Evolutionary conservation across 2,113 vertebrate species (phyloP).

Genomic region (Marcusenius ussheri): DNA sequence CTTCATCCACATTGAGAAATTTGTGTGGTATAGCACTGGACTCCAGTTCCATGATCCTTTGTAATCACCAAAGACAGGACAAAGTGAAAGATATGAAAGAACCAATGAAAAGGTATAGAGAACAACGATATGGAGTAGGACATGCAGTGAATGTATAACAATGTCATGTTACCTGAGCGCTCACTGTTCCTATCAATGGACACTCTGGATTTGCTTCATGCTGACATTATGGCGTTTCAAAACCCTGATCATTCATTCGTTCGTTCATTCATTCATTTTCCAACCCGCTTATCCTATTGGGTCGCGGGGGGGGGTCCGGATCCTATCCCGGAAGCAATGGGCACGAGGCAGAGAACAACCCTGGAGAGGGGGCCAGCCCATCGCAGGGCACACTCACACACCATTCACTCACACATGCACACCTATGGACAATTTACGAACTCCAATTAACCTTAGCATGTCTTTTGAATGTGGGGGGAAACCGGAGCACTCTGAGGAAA

Average conservation of each 20-base stretch:
- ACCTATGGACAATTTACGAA: too few relatives aligned
- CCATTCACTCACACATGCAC: too few relatives aligned
- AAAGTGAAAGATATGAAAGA: not conserved
- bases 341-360: too few relatives aligned
- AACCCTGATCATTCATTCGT: not conserved
- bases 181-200: not conserved
- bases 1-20: not conserved
- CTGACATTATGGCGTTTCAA: not conserved
- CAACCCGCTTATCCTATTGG: too few relatives aligned
- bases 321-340: too few relatives aligned
- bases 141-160: not conserved
- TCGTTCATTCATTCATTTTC: too few relatives aligned
- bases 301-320: too few relatives aligned
- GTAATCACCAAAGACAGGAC: not conserved
- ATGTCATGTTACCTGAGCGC: not conserved
- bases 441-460: too few relatives aligned
- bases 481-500: too few relatives aligned
- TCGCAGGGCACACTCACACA: too few relatives aligned
- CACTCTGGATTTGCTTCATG: not conserved
- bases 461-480: too few relatives aligned
- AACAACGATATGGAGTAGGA: not conserved
- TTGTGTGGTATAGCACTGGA: not conserved
- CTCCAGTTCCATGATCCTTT: not conserved
- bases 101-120: not conserved
- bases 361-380: too few relatives aligned